These are phyloP conservation scores for Condylura cristata DNA, from an alignment of 2,113 vertebrate species.

Conservation along the genomic window DNA sequence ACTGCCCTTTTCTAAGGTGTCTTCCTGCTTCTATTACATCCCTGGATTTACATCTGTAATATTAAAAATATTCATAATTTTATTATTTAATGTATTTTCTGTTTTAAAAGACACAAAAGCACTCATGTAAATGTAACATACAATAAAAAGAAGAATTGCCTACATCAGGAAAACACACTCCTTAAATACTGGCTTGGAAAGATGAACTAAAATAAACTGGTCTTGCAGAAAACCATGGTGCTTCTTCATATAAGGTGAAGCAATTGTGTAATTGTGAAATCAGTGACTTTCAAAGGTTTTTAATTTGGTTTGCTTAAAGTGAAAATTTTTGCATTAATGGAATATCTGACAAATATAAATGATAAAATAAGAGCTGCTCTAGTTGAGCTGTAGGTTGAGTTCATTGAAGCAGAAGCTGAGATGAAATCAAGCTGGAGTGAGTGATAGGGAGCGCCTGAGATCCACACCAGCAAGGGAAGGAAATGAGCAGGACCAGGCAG, in stretches of 20 bases:
- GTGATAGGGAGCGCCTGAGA: neutral
- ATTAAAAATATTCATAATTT: conserved; percentile 30
- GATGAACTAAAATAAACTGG: conserved; percentile 12
- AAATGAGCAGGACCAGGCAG: neutral
- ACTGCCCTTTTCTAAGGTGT: neutral
- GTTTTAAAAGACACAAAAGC: conserved; percentile 1
- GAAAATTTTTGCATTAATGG: neutral
- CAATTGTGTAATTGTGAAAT: conserved; percentile 3
- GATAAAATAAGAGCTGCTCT: neutral
- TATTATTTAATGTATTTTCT: conserved; percentile 35
- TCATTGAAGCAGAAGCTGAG: neutral
- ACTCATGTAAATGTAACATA: neutral
- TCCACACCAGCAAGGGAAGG: neutral
- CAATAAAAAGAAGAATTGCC: conserved; percentile 30
- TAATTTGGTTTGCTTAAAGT: neutral
- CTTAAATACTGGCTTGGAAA: conserved; percentile 7
- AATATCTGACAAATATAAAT: neutral
- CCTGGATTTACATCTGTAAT: neutral
- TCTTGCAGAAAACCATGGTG: conserved; percentile 21
- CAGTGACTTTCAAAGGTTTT: conserved; percentile 17
- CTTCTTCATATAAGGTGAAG: conserved; percentile 6
- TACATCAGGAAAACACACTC: conserved; percentile 1
- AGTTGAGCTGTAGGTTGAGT: neutral
- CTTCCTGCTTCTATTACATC: neutral
- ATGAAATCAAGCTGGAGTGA: neutral